These are phyloP conservation scores for Papilio machaon DNA, from an alignment of 1,140 invertebrate species.

Conservation along the genomic window DNA sequence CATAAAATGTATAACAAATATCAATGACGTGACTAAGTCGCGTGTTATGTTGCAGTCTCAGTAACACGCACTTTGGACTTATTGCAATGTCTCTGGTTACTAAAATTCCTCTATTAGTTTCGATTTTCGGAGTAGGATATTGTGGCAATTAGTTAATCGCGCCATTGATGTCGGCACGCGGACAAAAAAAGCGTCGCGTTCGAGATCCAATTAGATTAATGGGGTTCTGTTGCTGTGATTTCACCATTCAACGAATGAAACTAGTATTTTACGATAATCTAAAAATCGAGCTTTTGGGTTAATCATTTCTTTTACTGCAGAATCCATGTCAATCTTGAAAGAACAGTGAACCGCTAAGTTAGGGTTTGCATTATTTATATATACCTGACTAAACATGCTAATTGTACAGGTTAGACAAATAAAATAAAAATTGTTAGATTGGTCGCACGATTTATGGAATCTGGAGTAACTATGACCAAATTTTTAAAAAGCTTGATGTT, in stretches of 20 bases:
- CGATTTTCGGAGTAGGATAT: slow-evolving; percentile 23
- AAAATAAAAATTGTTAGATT: neutral
- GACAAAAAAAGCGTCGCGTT: slow-evolving; percentile 3
- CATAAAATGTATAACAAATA: neutral
- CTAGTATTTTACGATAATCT: slow-evolving; percentile 14
- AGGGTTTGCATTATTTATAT: too few relatives aligned
- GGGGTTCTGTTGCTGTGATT: slow-evolving; percentile 22
- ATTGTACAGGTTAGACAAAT: neutral
- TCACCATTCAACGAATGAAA: slow-evolving; percentile 8
- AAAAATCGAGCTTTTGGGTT: slow-evolving; percentile 6
- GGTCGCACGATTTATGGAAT: neutral
- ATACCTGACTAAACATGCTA: neutral
- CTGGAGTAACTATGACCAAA: neutral
- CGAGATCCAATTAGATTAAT: slow-evolving; percentile 29
- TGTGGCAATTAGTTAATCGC: slow-evolving; percentile 7
- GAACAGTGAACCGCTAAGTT: neutral
- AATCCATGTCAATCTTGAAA: neutral
- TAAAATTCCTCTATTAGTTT: slow-evolving; percentile 40
- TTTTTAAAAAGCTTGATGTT: neutral
- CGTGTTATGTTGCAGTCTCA: slow-evolving; percentile 45
- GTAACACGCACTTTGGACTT: slow-evolving; percentile 53
- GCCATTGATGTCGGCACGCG: neutral
- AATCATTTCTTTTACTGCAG: neutral
- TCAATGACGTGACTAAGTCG: slow-evolving; percentile 47
- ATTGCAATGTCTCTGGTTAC: slow-evolving; percentile 50